phyloP scores from a whole-genome alignment of 2,113 vertebrate genomes.

The Mesoclemmys tuberculata region DNA sequence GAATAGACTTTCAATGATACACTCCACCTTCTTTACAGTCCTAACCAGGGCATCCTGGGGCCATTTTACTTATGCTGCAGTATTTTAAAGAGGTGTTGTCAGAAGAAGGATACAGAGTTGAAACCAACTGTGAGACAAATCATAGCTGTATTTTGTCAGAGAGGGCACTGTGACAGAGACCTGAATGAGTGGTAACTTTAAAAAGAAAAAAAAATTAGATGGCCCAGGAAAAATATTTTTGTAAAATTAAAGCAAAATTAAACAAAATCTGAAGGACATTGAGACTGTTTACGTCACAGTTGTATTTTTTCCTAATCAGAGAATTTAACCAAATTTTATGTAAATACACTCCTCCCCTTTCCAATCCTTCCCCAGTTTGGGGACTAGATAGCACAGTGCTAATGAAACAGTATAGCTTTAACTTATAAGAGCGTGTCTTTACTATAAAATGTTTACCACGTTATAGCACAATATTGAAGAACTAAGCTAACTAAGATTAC shows the following conservation, averaged over 20 bases:
- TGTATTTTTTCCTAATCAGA: conserved; percentile 21
- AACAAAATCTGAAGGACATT: neutral
- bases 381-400: neutral
- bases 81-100: conserved; percentile 51
- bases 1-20: conserved; percentile 69
- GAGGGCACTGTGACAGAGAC: neutral
- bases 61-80: conserved; percentile 2
- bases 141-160: neutral
- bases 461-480: neutral
- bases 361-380: neutral
- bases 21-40: conserved; percentile 47
- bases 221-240: neutral
- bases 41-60: conserved; percentile 35
- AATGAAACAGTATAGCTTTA: conserved; percentile 10
- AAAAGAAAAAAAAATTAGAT: neutral
- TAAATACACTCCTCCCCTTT: neutral
- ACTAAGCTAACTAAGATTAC: neutral
- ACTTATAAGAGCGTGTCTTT: neutral
- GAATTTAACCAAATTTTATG: neutral
- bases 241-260: neutral
- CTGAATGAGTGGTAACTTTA: neutral
- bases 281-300: neutral
- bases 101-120: conserved; percentile 7
- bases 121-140: conserved; percentile 43
- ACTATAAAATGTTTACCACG: neutral